Base-by-base conservation (phyloP, 2,113 vertebrate genomes). In the Phyllostomus hastatus region DNA sequence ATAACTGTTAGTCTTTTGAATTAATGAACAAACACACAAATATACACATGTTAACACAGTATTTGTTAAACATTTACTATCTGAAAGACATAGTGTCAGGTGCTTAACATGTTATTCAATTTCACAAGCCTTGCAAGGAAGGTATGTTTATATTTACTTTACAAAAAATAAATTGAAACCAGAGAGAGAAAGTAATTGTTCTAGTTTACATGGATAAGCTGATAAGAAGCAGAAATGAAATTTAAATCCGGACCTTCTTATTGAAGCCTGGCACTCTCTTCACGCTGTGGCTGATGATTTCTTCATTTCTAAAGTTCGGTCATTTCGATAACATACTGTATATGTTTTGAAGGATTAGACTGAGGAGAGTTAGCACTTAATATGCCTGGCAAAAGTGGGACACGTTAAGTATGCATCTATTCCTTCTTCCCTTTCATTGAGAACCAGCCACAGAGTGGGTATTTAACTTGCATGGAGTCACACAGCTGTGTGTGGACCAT, bases 161-260 rank as follows among this genome's bases (percentile, higher is more conserved):
- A 38, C 2, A 59, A 67, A n/a, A 91, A 89, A 69, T 5, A 59
- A 26, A 43, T 14, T 43, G 10, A 24, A 17, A 61, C 50, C 38
- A 67, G 17, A 66, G 57, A 28, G n/a, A 28, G n/a, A 78, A 83
- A 87, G 12, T 26, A 80, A 38, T 20, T 75, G 41, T 66, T 64
- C 22, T 15, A 88, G 52, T 41, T 59, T 35, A 81, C 5, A 43
- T 5, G 31, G 20, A 50, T 80, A 33, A 41, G 12, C 35, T 78
- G 52, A 52, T 75, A 69, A 64, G 11, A 48, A 38, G 14, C 24
- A 85, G 50, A 90, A 86, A 2, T 72, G 12, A 22, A 78, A 79
- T 67, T 84, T 82, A 88, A 81, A 94, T 94, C 59, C 41, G 78
- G 22, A 67, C 66, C n/a, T 86, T 91, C 66, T 89, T 22, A 75